Conservation (phyloP, 2,113 vertebrate genomes). For the Stomatorhinus ivindoensis region DNA sequence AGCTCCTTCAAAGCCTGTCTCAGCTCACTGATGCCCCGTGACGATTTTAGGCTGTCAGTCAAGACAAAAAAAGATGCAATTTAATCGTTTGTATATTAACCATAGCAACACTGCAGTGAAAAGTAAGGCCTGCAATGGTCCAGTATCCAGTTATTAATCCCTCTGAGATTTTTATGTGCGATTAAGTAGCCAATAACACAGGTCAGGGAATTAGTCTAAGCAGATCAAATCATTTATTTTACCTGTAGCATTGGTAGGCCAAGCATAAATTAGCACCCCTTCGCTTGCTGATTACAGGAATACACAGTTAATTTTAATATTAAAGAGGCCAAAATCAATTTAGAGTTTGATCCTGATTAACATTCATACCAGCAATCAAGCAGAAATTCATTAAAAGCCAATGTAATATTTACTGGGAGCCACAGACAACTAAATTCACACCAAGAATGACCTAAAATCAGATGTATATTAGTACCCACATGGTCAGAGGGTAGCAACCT, state of each 20-base stretch:
- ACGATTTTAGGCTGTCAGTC: background rate
- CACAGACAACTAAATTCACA: background rate
- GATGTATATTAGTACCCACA: background rate
- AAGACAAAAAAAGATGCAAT: background rate
- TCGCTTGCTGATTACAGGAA: background rate
- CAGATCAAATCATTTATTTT: background rate
- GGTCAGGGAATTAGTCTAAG: background rate
- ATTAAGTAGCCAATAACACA: background rate
- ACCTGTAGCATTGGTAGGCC: background rate
- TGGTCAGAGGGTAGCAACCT: background rate
- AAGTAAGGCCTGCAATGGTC: background rate
- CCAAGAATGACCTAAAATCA: background rate
- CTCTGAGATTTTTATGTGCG: background rate
- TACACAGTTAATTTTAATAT: background rate
- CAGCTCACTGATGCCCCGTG: background rate
- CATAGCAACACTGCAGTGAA: background rate
- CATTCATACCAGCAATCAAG: background rate
- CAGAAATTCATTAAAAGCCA: background rate
- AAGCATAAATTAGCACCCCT: background rate
- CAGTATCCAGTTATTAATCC: background rate
- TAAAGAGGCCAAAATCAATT: background rate
- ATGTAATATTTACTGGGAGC: background rate
- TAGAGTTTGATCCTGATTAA: background rate
- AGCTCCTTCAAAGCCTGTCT: background rate
- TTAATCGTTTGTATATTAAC: background rate